phyloP scores from a whole-genome alignment of 2,797 vertebrate genomes.

The Ara ararauna region DNA sequence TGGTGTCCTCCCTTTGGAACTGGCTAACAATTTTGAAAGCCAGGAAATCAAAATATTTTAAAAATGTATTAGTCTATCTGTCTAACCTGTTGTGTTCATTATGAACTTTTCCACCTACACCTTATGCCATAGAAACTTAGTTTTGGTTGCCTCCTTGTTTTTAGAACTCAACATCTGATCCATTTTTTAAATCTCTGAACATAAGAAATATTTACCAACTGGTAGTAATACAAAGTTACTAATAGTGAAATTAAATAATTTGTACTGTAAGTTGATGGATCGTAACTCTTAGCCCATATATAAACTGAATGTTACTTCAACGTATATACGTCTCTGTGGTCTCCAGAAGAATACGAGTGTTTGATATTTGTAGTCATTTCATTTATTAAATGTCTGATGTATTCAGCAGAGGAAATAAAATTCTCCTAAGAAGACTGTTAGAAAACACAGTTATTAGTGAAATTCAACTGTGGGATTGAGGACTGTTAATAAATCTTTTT shows the following conservation, averaged over 20 bases:
- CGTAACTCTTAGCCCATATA: neutral
- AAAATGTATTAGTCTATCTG: neutral
- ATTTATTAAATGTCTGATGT: neutral
- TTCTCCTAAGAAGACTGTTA: neutral
- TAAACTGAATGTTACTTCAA: neutral
- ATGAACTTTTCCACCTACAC: neutral
- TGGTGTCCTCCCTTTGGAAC: neutral
- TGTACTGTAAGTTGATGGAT: neutral
- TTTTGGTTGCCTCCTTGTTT: neutral
- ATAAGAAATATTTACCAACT: neutral
- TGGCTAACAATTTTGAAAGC: neutral
- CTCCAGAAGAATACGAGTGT: neutral
- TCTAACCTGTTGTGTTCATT: neutral
- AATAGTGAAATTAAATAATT: neutral
- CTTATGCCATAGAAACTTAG: neutral
- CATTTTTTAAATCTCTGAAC: neutral
- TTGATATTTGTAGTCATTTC: neutral
- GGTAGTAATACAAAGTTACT: neutral
- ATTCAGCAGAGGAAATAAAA: neutral
- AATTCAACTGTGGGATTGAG: neutral
- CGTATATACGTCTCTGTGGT: neutral
- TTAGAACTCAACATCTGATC: neutral
- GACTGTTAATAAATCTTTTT: neutral
- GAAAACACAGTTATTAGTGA: neutral
- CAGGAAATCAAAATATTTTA: neutral